Evolutionary conservation across 2,113 vertebrate genomes (phyloP).

Genomic region (Eudyptes chrysolophus): DNA sequence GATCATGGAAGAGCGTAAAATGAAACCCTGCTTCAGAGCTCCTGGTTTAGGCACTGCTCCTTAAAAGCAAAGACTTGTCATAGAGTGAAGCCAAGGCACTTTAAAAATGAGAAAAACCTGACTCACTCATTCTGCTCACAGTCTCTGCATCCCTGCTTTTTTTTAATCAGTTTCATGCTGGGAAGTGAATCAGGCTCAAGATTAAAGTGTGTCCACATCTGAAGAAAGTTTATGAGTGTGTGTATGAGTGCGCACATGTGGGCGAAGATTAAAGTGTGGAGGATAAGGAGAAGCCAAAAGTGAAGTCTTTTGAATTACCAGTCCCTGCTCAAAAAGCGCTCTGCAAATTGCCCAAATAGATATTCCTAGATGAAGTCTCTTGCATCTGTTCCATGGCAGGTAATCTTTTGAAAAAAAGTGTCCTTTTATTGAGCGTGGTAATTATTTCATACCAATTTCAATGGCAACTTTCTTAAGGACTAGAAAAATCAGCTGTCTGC

Average conservation of each 20-base stretch:
- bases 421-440: not conserved
- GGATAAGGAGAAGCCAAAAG: not conserved
- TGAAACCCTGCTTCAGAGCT: not conserved
- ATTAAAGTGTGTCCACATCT: not conserved
- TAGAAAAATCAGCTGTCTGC: not conserved
- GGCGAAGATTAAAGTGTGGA: not conserved
- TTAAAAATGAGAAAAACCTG: not conserved
- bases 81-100: not conserved
- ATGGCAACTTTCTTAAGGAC: not conserved
- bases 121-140: not conserved
- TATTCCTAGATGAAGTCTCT: not conserved
- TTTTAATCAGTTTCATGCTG: not conserved
- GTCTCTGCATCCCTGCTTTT: not conserved
- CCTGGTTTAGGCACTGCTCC: not conserved
- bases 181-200: not conserved
- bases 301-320: not conserved
- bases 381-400: not conserved
- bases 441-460: not conserved
- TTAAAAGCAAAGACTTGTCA: not conserved
- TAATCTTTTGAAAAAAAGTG: not conserved
- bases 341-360: not conserved
- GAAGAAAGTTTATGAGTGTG: not conserved
- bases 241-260: rapidly evolving
- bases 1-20: not conserved
- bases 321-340: not conserved